These are phyloP conservation scores for Cryptomyrus ogoouensis DNA, from an alignment of 2,113 vertebrate species.

Conservation along the genomic window DNA sequence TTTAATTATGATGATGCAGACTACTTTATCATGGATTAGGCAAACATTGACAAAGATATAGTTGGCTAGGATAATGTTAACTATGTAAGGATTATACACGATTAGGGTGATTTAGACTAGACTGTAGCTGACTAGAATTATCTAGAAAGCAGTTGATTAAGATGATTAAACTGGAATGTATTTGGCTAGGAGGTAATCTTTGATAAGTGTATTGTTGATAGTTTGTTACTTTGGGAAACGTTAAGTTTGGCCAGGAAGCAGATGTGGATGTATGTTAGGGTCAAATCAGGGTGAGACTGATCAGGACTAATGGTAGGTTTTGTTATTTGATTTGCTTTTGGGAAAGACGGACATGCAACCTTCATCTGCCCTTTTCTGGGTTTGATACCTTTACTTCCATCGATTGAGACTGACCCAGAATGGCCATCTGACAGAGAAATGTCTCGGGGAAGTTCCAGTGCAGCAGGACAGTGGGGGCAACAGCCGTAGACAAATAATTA, in stretches of 20 bases:
- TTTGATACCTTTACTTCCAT: background rate
- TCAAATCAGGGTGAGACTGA: background rate
- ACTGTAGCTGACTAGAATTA: background rate
- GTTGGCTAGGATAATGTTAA: background rate
- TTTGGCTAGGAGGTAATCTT: background rate
- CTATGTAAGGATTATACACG: background rate
- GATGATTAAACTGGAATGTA: background rate
- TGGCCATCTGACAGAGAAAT: background rate
- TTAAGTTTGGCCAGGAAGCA: background rate
- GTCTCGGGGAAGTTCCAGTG: background rate
- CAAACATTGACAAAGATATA: slow-evolving; percentile 2
- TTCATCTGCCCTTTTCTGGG: background rate
- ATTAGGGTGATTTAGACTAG: background rate
- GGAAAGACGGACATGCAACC: background rate
- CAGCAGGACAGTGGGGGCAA: background rate
- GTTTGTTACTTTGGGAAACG: background rate
- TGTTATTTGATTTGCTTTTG: background rate
- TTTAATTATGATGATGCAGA: background rate
- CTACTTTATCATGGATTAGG: background rate
- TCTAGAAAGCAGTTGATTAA: background rate
- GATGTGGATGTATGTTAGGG: background rate
- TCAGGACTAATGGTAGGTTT: background rate
- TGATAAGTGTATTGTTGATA: background rate
- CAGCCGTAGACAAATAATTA: background rate
- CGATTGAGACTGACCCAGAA: background rate